Conservation (phyloP, 2,797 vertebrate species). For the Saguinus oedipus region DNA sequence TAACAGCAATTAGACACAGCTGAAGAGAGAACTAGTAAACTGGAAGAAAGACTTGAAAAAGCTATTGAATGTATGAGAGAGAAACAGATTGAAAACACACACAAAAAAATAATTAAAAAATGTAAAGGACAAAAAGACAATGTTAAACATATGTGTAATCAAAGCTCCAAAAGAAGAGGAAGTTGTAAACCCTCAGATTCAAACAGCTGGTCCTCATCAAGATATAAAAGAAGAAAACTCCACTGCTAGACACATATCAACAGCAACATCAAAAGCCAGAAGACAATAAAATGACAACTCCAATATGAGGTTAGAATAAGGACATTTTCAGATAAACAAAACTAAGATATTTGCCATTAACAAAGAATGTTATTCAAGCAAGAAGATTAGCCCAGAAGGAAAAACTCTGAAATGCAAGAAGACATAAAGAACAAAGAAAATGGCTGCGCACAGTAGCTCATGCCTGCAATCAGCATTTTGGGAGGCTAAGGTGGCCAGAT, state of each 20-base stretch:
- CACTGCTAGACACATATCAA: not conserved
- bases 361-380: not conserved
- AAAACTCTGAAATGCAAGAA: constrained; percentile 1
- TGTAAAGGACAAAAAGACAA: not conserved
- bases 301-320: not conserved
- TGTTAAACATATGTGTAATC: not conserved
- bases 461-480: not conserved
- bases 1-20: constrained; percentile 35
- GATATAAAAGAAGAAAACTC: not conserved
- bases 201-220: not conserved
- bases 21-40: constrained; percentile 26
- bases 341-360: not conserved
- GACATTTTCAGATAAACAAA: constrained; percentile 32
- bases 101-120: not conserved
- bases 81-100: not conserved
- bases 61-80: not conserved
- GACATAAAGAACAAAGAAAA: constrained; percentile 1
- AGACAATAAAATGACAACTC: constrained; percentile 11
- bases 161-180: not conserved
- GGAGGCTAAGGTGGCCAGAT: not conserved
- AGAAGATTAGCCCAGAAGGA: not conserved
- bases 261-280: not conserved
- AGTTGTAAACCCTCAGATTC: not conserved
- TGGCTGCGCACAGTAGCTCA: not conserved
- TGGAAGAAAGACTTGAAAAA: constrained; percentile 26